Percentiles rank a stretch among this genome's conserved stretches.
phyloP scores from a whole-genome alignment of 2,888 invertebrate genomes.

The Archips xylosteana region DNA sequence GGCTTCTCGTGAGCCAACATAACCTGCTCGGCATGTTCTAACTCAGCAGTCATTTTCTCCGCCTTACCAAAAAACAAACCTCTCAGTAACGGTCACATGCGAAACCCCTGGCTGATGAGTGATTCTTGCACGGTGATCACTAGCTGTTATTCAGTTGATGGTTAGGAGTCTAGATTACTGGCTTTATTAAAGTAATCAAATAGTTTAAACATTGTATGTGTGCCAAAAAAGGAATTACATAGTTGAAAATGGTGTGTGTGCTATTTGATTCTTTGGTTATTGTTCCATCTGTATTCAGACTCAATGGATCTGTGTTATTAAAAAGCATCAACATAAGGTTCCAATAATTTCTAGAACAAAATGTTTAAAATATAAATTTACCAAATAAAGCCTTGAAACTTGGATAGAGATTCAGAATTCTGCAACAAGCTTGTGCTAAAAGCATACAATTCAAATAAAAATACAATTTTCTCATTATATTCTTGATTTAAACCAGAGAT shows the following conservation, averaged over 20 bases:
- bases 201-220: neutral
- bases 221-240: neutral
- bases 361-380: conserved; percentile 16
- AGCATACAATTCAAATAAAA: neutral
- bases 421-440: conserved; percentile 5
- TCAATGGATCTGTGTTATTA: neutral
- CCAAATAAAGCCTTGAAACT: conserved; percentile 22
- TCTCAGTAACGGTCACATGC: conserved; percentile 67
- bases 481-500: neutral
- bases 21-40: conserved; percentile 84
- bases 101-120: conserved; percentile 52
- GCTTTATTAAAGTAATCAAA: conserved; percentile 7
- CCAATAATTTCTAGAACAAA: neutral
- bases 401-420: conserved; percentile 12
- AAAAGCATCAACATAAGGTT: neutral
- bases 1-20: conserved; percentile 82
- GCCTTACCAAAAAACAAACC: conserved; percentile 84
- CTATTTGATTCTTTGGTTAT: neutral
- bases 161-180: conserved; percentile 25
- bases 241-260: neutral
- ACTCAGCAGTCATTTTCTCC: conserved; percentile 81
- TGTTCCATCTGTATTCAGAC: neutral
- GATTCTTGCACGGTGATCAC: conserved; percentile 58
- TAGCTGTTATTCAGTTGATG: conserved; percentile 17
- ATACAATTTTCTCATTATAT: neutral